Evolutionary conservation across 2,113 vertebrate genomes (phyloP).

Genomic region (Salminus brasiliensis): DNA sequence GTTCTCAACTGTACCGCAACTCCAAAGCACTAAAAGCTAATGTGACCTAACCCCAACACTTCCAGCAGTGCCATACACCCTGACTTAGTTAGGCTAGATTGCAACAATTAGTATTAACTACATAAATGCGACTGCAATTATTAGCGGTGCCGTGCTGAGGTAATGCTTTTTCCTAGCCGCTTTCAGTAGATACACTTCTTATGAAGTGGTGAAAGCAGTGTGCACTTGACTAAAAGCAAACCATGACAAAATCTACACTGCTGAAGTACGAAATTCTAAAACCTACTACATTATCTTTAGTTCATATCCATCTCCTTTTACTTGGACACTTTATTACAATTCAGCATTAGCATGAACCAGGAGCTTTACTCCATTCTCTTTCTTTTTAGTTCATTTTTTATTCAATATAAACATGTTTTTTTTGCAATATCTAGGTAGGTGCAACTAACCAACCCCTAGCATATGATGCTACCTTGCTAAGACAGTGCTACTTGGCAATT

Average conservation of each 20-base stretch:
- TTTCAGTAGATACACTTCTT: not conserved
- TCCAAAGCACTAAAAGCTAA: constrained; percentile 53
- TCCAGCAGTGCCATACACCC: not conserved
- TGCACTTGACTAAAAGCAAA: not conserved
- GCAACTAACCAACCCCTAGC: too few species aligned
- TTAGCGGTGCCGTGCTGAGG: constrained; percentile 3
- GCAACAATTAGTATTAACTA: constrained; percentile 26
- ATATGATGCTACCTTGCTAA: too few species aligned
- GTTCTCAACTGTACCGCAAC: constrained; percentile 10
- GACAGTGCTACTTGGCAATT: too few species aligned
- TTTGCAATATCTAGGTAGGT: too few species aligned
- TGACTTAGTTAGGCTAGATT: constrained; percentile 30
- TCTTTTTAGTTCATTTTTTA: too few species aligned
- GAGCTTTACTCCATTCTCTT: too few species aligned
- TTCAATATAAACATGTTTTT: too few species aligned
- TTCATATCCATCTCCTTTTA: too few species aligned
- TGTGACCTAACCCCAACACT: constrained; percentile 7
- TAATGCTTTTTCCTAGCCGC: not conserved
- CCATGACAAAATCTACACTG: not conserved
- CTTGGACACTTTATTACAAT: too few species aligned
- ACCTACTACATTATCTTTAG: too few species aligned
- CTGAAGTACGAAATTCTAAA: not conserved
- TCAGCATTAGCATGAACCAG: too few species aligned
- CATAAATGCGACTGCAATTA: constrained; percentile 25
- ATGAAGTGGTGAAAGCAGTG: not conserved